Evolutionary conservation across 2,888 invertebrate species (phyloP).

Genomic region (Nomada lathburiana): DNA sequence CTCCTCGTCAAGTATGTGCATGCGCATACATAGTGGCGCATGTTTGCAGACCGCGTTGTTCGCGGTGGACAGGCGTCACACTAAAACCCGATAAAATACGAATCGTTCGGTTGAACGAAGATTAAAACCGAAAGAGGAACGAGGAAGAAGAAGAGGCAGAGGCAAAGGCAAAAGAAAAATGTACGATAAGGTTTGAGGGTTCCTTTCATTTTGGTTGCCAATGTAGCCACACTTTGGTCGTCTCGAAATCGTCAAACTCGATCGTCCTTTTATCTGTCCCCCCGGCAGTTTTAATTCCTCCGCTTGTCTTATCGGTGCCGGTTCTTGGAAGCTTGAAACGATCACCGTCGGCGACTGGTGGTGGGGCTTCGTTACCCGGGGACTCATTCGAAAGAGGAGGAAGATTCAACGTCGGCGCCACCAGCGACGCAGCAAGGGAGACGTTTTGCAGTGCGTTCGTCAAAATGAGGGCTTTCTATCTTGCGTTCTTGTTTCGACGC

Average conservation of each 20-base stretch:
- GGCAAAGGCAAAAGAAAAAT: too few relatives aligned
- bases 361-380: conserved; percentile 8
- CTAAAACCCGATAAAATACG: conserved; percentile 37
- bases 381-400: conserved; percentile 1
- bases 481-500: conserved; percentile 8
- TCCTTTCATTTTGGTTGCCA: background rate
- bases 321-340: conserved; percentile 33
- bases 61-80: conserved; percentile 14
- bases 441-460: conserved; percentile 24
- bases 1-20: background rate
- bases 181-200: background rate
- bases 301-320: conserved; percentile 27
- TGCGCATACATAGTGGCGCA: background rate
- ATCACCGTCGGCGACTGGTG: conserved; percentile 16
- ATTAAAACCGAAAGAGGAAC: background rate
- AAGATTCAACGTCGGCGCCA: background rate
- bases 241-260: conserved; percentile 21
- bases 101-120: background rate
- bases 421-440: too few relatives aligned
- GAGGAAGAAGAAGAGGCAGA: too few relatives aligned
- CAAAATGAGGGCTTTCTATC: conserved; percentile 42
- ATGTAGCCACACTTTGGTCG: background rate
- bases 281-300: conserved; percentile 24
- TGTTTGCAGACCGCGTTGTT: background rate
- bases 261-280: conserved; percentile 29